Base-by-base conservation (phyloP, 1,140 invertebrate species). In the Geopemphigus sp. region DNA sequence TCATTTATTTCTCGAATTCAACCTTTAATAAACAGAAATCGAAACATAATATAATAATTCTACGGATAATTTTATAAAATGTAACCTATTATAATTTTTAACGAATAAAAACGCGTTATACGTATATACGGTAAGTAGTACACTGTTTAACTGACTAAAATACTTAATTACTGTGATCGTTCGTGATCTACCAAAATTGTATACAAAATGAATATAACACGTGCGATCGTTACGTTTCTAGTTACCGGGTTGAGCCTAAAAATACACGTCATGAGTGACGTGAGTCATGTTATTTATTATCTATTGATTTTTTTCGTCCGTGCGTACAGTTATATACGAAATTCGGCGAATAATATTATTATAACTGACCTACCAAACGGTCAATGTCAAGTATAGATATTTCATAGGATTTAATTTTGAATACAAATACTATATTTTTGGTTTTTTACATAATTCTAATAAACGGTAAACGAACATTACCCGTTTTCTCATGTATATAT, bases 341-440 rank as follows among this genome's bases (percentile, higher is more conserved):
- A 15, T 0, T 39, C 11, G n/a, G 11, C 17, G n/a, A 66, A 66
- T 11, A 29, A 39, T 45, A 64, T 11, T 14, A 66, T 39, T 66
- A 66, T 39, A 39, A 66, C 63, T 66, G 63, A 66, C 63, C 63
- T 66, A 66, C 63, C 63, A 66, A 66, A 66, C 63, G 32, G 63
- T 39, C 63, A 39, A 66, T 66, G 63, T 66, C 19, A 39, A 8
- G 3, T 39, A 39, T 39, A 39, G 32, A 39, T 39, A n/a, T n/a
- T n/a, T n/a, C n/a, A n/a, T n/a, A n/a, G n/a, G n/a, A n/a, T n/a
- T n/a, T n/a, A n/a, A n/a, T n/a, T n/a, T n/a, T n/a, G n/a, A n/a
- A n/a, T n/a, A n/a, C n/a, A 39, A 39, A 39, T 39, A 39, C 8
- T 39, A 8, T 39, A 39, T 39, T 39, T 39, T n/a, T n/a, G n/a